Evolutionary conservation across 2,888 invertebrate species (phyloP).

Genomic region (Koerneria pararmatus): DNA sequence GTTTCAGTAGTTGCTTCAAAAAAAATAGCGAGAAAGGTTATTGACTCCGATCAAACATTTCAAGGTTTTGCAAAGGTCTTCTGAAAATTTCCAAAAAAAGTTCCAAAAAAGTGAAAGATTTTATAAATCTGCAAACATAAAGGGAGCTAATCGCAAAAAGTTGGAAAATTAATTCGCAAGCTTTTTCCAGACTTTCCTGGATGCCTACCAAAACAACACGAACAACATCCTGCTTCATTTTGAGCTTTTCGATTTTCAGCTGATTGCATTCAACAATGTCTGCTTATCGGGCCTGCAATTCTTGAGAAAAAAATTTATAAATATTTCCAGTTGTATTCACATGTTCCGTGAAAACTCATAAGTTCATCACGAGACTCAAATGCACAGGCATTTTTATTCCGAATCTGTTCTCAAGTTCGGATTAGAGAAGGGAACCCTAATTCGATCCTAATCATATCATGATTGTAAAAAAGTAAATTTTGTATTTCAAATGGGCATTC

Average conservation of each 20-base stretch:
- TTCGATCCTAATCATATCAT: no score
- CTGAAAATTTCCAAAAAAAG: no score
- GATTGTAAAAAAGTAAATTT: no score
- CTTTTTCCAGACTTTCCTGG: conserved; percentile 26
- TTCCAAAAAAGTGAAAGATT: not conserved
- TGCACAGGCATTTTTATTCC: no score
- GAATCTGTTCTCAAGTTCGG: no score
- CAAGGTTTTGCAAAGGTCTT: no score
- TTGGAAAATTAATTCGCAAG: no score
- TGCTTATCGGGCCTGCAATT: not conserved
- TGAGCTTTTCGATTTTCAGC: conserved; percentile 27
- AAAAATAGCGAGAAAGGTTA: no score
- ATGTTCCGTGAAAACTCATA: not conserved
- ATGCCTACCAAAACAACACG: conserved; percentile 26
- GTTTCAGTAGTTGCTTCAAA: no score
- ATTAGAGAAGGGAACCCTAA: no score
- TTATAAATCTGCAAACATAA: not conserved
- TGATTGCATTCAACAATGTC: conserved; percentile 30
- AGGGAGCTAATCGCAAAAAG: not conserved
- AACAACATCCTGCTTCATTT: conserved; percentile 24
- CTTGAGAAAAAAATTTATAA: not conserved
- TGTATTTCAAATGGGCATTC: no score
- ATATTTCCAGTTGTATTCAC: not conserved
- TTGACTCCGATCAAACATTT: no score
- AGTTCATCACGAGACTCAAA: conserved; percentile 19